Evolutionary conservation across 2,888 invertebrate genomes (phyloP).

Genomic region (Lasioglossum marginatum): DNA sequence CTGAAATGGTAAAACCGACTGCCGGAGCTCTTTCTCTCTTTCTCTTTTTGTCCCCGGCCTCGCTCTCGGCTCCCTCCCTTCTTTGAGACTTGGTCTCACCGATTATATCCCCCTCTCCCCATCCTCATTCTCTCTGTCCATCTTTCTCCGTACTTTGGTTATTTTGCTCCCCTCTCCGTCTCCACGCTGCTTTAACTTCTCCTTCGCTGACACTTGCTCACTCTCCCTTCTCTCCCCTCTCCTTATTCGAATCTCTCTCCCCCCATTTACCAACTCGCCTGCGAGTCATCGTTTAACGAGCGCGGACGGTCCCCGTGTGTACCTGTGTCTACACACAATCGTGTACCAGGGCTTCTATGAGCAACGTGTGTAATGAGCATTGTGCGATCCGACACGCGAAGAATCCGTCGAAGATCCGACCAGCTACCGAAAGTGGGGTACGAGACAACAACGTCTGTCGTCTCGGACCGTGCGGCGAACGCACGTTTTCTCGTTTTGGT

Average conservation of each 20-base stretch:
- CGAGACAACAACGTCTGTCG: constrained; percentile 6
- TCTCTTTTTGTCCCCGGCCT: constrained; percentile 38
- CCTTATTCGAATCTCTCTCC: constrained; percentile 33
- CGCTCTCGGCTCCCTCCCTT: constrained; percentile 51
- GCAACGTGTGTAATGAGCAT: constrained; percentile 38
- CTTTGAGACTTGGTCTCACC: constrained; percentile 49
- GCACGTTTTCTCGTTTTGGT: background rate
- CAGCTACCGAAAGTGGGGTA: constrained; percentile 62
- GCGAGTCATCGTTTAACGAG: constrained; percentile 48
- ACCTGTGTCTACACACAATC: constrained; percentile 26
- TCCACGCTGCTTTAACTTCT: background rate
- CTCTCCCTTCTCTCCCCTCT: constrained; percentile 16
- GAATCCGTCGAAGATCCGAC: constrained; percentile 28
- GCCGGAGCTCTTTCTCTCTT: constrained; percentile 45
- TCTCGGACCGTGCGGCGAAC: constrained; percentile 7
- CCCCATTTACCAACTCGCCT: constrained; percentile 14
- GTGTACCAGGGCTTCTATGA: constrained; percentile 6
- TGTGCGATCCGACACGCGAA: constrained; percentile 38
- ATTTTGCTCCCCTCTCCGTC: constrained; percentile 22
- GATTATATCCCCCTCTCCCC: constrained; percentile 20
- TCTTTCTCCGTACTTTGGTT: background rate
- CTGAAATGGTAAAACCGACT: constrained; percentile 70
- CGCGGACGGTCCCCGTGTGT: constrained; percentile 19
- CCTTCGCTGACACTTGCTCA: constrained; percentile 8
- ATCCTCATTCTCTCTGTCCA: background rate